Percentiles rank a stretch among this genome's conserved stretches.
These are phyloP conservation scores for Phania funesta DNA, from an alignment of 2,888 invertebrate genomes.

Conservation along the genomic window DNA sequence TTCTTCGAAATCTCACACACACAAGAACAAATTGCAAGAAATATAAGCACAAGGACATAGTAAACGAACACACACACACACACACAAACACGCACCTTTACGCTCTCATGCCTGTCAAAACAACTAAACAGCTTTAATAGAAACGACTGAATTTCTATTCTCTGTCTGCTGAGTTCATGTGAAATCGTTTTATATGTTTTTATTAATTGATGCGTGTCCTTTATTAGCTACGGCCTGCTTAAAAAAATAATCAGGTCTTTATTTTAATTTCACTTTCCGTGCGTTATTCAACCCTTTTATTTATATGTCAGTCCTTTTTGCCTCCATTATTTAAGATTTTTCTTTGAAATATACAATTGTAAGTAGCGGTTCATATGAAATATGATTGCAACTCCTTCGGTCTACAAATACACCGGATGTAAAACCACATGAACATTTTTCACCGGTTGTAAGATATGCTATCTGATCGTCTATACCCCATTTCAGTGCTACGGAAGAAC, in stretches of 20 bases:
- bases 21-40: background rate
- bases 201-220: constrained; percentile 63
- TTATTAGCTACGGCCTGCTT: constrained; percentile 41
- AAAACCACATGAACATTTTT: too few species aligned
- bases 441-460: too few species aligned
- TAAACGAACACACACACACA: constrained; percentile 1
- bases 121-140: background rate
- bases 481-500: too few species aligned
- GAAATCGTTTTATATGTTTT: constrained; percentile 28
- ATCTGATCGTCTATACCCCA: too few species aligned
- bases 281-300: constrained; percentile 38
- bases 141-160: background rate
- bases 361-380: too few species aligned
- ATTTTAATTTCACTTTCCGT: constrained; percentile 6
- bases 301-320: background rate
- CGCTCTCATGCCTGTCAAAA: background rate
- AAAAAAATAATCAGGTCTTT: constrained; percentile 6
- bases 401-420: too few species aligned
- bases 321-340: constrained; percentile 4
- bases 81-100: background rate
- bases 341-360: too few species aligned
- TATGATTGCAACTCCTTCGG: too few species aligned
- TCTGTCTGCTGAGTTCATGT: background rate
- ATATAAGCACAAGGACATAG: constrained; percentile 50
- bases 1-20: background rate